phyloP scores from a whole-genome alignment of 1,140 invertebrate genomes.

The Rhizoglyphus robini region DNA sequence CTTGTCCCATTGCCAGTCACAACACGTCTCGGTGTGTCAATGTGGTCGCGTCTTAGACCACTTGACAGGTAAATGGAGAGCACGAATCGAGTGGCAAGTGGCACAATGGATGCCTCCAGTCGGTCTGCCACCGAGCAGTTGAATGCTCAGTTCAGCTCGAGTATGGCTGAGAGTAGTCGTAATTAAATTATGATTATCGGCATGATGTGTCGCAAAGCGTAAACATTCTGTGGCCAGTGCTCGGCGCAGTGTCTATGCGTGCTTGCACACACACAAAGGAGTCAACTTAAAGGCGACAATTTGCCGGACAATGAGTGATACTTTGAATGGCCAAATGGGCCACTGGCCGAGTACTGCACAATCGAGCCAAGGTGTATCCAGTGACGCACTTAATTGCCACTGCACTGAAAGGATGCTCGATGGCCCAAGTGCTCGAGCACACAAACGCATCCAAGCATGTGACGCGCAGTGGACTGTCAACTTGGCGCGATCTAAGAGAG shows the following conservation, averaged over 20 bases:
- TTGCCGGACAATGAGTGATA: background rate
- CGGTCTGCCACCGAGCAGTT: no score
- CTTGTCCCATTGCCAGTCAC: no score
- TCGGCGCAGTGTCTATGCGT: background rate
- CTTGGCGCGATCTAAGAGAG: background rate
- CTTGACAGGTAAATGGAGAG: no score
- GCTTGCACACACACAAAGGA: background rate
- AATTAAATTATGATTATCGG: constrained; percentile 9
- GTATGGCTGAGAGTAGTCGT: no score
- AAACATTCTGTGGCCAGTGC: background rate
- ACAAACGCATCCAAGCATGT: background rate
- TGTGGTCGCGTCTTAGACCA: no score
- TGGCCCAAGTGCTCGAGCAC: no score
- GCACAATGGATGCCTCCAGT: no score
- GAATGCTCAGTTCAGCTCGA: no score
- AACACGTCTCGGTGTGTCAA: no score
- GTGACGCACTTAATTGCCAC: background rate
- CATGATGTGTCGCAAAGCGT: background rate
- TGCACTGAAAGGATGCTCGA: background rate
- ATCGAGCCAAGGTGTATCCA: background rate
- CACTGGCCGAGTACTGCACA: background rate
- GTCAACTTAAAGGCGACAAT: constrained; percentile 6
- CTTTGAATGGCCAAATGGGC: background rate
- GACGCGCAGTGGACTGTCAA: background rate
- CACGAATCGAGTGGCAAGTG: no score